Percentiles rank a stretch among this genome's conserved stretches.
Evolutionary conservation across 2,113 vertebrate genomes (phyloP).

Genomic region (Cavia aperea): DNA sequence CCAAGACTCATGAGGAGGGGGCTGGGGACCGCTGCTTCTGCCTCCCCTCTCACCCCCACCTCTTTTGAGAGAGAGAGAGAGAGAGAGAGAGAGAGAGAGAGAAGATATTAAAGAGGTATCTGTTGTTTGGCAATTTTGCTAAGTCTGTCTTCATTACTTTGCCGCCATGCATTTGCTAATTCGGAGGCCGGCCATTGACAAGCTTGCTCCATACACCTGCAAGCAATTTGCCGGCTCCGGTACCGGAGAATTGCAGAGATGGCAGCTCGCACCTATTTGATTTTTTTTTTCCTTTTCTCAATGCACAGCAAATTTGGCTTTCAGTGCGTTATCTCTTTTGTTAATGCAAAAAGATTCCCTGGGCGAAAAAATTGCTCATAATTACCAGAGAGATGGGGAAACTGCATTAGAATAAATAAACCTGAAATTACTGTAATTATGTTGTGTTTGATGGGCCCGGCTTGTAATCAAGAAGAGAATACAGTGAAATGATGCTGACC

Average conservation of each 20-base stretch:
- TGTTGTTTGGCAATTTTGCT: constrained; percentile 87
- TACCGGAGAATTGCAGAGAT: constrained; percentile 91
- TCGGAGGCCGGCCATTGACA: constrained; percentile 93
- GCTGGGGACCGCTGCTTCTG: constrained; percentile 9
- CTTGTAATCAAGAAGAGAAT: constrained; percentile 99
- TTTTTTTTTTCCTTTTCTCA: constrained; percentile 81
- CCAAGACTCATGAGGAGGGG: constrained; percentile 63
- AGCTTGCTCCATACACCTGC: constrained; percentile 97
- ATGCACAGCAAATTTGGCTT: constrained; percentile 97
- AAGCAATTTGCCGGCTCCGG: constrained; percentile 98
- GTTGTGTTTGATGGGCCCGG: constrained; percentile 99
- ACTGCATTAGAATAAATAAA: constrained; percentile 99
- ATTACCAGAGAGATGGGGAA: constrained; percentile 99
- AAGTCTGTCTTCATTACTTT: constrained; percentile 92
- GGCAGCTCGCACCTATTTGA: constrained; percentile 96
- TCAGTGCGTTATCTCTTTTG: constrained; percentile 99
- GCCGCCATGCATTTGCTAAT: constrained; percentile 96
- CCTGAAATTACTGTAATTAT: constrained; percentile 99
- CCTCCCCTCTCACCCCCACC: neutral
- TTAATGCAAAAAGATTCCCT: constrained; percentile 99
- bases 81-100: neutral
- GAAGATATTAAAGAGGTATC: constrained; percentile 83
- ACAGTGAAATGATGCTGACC: constrained; percentile 99
- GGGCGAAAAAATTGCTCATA: constrained; percentile 99
- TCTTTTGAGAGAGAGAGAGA: constrained; percentile 5